Evolutionary conservation across 2,797 vertebrate genomes (phyloP).

Genomic region (Crocidura indochinensis): DNA sequence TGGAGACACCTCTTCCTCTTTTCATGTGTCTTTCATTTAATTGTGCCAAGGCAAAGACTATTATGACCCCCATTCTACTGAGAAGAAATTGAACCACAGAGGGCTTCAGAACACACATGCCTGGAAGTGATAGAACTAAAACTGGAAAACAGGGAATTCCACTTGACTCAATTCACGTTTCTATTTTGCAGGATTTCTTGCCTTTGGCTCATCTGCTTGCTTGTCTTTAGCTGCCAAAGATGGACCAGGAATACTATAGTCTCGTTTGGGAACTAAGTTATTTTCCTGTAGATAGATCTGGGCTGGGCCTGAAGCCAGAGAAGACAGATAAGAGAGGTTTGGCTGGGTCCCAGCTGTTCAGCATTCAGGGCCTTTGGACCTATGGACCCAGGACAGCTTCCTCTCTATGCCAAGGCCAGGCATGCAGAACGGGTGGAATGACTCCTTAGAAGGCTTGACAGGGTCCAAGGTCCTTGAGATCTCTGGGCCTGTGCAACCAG

Average conservation of each 20-base stretch:
- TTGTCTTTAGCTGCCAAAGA: neutral
- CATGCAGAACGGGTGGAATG: neutral
- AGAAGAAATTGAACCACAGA: conserved; percentile 10
- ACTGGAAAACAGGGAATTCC: conserved; percentile 30
- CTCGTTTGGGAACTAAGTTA: neutral
- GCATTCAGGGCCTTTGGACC: neutral
- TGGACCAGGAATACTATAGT: neutral
- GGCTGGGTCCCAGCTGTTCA: neutral
- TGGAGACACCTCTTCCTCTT: neutral
- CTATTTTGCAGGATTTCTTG: neutral
- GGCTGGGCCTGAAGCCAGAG: neutral
- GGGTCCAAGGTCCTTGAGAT: neutral
- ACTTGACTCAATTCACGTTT: neutral
- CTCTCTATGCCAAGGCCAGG: neutral
- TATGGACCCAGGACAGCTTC: neutral
- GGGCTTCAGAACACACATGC: neutral
- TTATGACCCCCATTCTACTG: neutral
- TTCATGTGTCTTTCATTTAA: neutral
- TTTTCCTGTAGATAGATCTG: neutral
- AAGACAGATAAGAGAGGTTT: neutral
- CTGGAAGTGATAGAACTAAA: neutral
- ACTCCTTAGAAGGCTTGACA: neutral
- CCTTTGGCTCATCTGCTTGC: neutral
- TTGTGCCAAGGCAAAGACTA: neutral
- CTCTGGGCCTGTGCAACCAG: neutral